Evolutionary conservation across 1,140 invertebrate genomes (phyloP), one percentile per base, ranked within the genome.

Genomic region (Musca vetustissima): DNA sequence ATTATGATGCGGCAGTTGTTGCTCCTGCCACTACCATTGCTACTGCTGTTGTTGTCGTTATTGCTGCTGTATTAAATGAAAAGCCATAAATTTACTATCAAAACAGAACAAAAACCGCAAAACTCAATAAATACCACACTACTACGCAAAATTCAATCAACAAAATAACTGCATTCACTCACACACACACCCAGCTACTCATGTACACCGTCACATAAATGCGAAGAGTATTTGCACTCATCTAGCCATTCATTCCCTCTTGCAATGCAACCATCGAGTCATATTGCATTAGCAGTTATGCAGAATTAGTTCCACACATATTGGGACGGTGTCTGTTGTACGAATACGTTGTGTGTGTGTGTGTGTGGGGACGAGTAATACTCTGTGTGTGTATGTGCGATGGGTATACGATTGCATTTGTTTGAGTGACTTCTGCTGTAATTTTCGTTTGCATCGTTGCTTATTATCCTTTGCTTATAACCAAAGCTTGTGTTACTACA

Each of bases 1-100:
- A 32, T n/a, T n/a, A n/a, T 32, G 28, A 32, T 32, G 28, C 28
- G 28, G 28, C 28, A 4, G 28, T 32, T 32, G 28, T 9, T 32
- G 28, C 28, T 32, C 4, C 28, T 13, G 36, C 36, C 13, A 13
- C 36, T 8, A 28, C 15, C 15, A 13, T 24, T 55, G 53, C 24
- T 22, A 15, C 53, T 55, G 9, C 11, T 55, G 21, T 4, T 25
- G 17, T 14, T 59, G 25, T 32, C n/a, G 55, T 32, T 59, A 19
- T 9, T 32, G 24, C 14, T 17, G 24, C 24, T 32, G 15, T 28
- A 61, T 61, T 17, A 36, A 61, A 61, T 43, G 57, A 36, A 61
- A 61, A 61, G n/a, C 57, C 57, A 61, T 61, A 61, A 61, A 61
- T 61, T 61, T 61, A 61, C 57, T 61, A 17, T 43, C 32, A 61